phyloP scores from a whole-genome alignment of 2,113 vertebrate genomes.

The Clarias macrocephalus region DNA sequence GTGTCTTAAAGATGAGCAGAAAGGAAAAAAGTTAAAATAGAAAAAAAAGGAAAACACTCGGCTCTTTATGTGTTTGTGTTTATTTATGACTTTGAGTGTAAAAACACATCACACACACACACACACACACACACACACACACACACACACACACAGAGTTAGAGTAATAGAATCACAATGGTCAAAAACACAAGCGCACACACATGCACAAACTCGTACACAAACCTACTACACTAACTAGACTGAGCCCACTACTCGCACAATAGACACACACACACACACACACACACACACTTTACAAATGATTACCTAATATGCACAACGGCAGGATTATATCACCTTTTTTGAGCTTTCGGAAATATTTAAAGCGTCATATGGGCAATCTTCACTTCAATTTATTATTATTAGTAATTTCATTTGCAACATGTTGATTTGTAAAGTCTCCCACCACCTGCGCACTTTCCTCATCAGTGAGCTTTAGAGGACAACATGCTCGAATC shows the following conservation, averaged over 20 bases:
- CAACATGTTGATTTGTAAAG: neutral
- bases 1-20: neutral
- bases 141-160: neutral
- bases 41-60: neutral
- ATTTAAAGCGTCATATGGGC: neutral
- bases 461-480: too few species aligned
- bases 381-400: neutral
- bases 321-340: neutral
- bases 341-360: neutral
- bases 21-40: neutral
- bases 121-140: neutral
- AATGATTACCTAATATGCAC: neutral
- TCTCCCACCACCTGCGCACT: too few species aligned
- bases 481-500: neutral
- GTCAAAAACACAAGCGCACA: slow-evolving; percentile 21
- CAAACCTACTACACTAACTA: slow-evolving; percentile 1
- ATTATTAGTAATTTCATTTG: too few species aligned
- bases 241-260: neutral
- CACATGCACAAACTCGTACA: slow-evolving; percentile 23
- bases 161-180: neutral
- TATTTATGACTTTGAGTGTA: neutral
- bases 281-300: neutral
- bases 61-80: neutral
- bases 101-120: too few species aligned
- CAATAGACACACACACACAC: neutral